Evolutionary conservation across 2,888 invertebrate genomes (phyloP), one percentile per base, ranked within the genome.

Genomic region (Phasia obesa): DNA sequence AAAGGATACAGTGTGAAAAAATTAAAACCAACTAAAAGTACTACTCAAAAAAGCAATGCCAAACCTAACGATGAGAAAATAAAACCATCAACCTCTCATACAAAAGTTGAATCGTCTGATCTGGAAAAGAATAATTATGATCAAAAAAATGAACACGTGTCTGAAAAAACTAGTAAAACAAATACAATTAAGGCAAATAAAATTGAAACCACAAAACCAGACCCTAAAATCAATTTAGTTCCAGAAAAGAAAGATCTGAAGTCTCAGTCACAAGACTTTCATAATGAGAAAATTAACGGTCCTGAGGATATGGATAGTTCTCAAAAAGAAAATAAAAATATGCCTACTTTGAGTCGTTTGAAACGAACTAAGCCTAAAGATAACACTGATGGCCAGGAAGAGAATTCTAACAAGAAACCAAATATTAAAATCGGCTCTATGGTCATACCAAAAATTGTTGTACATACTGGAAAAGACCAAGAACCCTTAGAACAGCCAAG

Each of bases 371-470:
- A 67, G 23, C 44, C 19, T 13, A 51, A 47, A 5, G 49, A 67
- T 13, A 57, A 35, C 15, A 17, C 44, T 11, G 38, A 65, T n/a
- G 11, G 2, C 13, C 15, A 25, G 4, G 64, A 67, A 13, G 47
- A 51, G 6, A 44, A 42, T 1, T 6, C 42, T 11, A 11, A 57
- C 9, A 70, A 47, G 19, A 64, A 82, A 77, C 80, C 86, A 7
- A 42, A 77, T 0, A 82, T 76, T 21, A 85, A 86, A 23, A 74
- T 86, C 13, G 88, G 88, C 17, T 85, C 88, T 0, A 85, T 86
- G 0, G 82, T 87, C 2, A 19, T 88, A 62, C 89, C 90, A 11
- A 88, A 88, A 53, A 73, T 89, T 1, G 78, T 90, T 9, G 7
- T 89, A 9, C 79, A 79, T 85, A 71, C 60, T 19, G 77, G 5